Conservation (phyloP, 2,888 invertebrate species). For the Meiosimyza decipiens region DNA sequence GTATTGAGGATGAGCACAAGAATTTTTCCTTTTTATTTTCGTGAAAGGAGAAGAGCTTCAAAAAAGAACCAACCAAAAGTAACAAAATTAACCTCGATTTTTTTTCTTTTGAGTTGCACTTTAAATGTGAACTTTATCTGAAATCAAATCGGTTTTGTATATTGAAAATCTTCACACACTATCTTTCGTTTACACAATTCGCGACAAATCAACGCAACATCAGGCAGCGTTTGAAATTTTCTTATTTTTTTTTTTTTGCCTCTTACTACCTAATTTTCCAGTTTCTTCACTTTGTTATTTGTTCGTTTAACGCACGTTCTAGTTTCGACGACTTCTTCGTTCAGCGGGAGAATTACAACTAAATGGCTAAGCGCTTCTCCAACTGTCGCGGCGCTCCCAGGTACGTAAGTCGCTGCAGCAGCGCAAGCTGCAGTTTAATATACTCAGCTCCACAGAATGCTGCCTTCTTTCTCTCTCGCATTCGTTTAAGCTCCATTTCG, state of each 20-base stretch:
- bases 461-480: too few relatives aligned
- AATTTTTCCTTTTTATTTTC: background rate
- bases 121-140: background rate
- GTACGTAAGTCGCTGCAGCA: too few relatives aligned
- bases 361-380: background rate
- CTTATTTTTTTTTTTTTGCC: too few relatives aligned
- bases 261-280: background rate
- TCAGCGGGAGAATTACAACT: slow-evolving; percentile 17
- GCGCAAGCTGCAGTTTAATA: too few relatives aligned
- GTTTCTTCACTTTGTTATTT: too few relatives aligned
- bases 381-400: background rate
- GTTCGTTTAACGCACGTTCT: background rate
- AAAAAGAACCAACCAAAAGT: too few relatives aligned
- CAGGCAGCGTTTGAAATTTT: background rate
- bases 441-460: too few relatives aligned
- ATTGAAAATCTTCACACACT: background rate
- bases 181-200: background rate
- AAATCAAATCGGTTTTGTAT: too few relatives aligned
- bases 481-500: too few relatives aligned
- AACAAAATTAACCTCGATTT: background rate
- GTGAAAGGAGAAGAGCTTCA: background rate
- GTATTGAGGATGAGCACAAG: background rate
- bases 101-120: background rate
- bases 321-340: background rate
- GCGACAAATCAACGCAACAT: background rate